A percentile compares a stretch with the other conserved stretches of the same genome.
Evolutionary conservation across 1,140 invertebrate species (phyloP).

Genomic region (Pseudachorutes palmiensis): DNA sequence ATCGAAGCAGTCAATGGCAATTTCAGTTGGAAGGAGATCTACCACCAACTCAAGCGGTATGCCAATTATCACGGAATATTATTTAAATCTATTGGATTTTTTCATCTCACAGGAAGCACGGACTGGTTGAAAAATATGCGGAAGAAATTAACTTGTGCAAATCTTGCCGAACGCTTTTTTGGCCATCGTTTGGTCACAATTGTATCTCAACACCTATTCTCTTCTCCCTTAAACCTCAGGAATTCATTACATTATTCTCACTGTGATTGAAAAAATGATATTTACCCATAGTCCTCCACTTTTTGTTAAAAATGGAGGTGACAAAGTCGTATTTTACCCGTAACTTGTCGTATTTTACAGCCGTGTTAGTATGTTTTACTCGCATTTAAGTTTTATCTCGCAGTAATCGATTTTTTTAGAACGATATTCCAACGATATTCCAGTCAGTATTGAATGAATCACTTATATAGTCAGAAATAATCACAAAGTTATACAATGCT

Average conservation of each 20-base stretch:
- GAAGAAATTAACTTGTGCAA: slow-evolving; percentile 90
- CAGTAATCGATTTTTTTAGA: background rate
- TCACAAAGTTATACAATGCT: too few species aligned
- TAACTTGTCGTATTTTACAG: too few species aligned
- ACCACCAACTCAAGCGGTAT: slow-evolving; percentile 63
- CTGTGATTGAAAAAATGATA: slow-evolving; percentile 11
- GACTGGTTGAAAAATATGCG: slow-evolving; percentile 84
- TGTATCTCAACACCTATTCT: slow-evolving; percentile 52
- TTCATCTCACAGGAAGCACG: slow-evolving; percentile 42
- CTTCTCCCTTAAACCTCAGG: slow-evolving; percentile 29
- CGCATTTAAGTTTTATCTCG: background rate
- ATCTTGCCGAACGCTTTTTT: slow-evolving; percentile 92
- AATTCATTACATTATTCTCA: slow-evolving; percentile 34
- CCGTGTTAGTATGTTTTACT: background rate
- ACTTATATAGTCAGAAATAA: too few species aligned
- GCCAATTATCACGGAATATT: background rate
- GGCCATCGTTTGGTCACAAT: slow-evolving; percentile 84
- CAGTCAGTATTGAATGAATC: too few species aligned
- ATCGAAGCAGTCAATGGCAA: slow-evolving; percentile 37
- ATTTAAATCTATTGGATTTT: background rate
- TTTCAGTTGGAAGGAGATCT: slow-evolving; percentile 62
- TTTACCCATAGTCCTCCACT: background rate
- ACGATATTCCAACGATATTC: background rate
- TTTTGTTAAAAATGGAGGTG: too few species aligned
- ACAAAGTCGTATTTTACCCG: too few species aligned